Base-by-base conservation (phyloP, 2,888 invertebrate species). In the Tolmerus cingulatus region DNA sequence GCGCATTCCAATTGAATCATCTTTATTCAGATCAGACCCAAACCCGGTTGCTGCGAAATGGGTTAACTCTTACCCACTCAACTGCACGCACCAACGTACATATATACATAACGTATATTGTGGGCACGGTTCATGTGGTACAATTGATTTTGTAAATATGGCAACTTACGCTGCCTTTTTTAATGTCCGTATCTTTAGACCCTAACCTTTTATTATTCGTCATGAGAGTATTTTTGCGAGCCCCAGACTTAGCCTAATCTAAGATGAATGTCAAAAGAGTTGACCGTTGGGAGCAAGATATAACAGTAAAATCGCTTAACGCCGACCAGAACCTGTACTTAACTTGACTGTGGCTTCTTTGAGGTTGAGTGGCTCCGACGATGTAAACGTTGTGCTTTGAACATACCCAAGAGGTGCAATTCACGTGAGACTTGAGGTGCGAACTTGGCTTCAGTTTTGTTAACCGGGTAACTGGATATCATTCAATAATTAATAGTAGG, bases 1-100 rank as follows among this genome's bases (percentile, higher is more conserved):
- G 27, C 79, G 79, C 51, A 79, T 79, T 79, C 51, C 51, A 79
- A n/a, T 30, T 51, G 79, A 79, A 46, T 79, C 79, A 79, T 79
- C 51, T 79, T 27, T 79, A 79, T 79, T 79, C 51, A 79, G 79
- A 79, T 79, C 79, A 79, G 79, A 79, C 79, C 78, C 19, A 46
- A 16, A 46, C 43, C 23, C 51, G 51, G 46, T 46, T 46, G 14
- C 51, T 30, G 27, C 23, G 46, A 46, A 79, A 79, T 79, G 79
- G 79, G 79, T 79, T 79, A 46, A 79, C 76, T 76, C 34, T 76
- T 76, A 51, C 51, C 16, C 5, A n/a, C 43, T 46, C 55, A 55
- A 55, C 8, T 51, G 55, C 79, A 51, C 79, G 79, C 43, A 30
- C 8, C 30, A 16, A 9, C 16, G 30, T 16, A 16, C 12, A 0